These are phyloP conservation scores for Edolisoma coerulescens DNA, from an alignment of 2,113 vertebrate genomes.

Conservation along the genomic window DNA sequence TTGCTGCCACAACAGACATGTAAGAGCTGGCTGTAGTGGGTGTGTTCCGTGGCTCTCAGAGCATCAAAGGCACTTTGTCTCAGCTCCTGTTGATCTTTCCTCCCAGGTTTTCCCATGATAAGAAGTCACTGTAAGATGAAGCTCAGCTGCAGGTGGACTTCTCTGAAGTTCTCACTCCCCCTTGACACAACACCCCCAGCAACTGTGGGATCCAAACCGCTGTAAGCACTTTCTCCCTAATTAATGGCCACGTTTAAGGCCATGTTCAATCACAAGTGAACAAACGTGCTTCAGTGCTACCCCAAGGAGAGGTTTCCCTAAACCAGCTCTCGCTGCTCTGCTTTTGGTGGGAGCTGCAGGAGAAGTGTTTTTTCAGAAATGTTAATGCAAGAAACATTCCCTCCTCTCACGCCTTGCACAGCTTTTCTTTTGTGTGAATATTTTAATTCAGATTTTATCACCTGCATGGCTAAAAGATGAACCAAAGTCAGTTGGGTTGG, in stretches of 20 bases:
- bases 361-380: neutral
- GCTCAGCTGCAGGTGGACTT: neutral
- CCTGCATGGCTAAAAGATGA: neutral
- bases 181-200: neutral
- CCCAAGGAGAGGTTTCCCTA: neutral
- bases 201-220: neutral
- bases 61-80: neutral
- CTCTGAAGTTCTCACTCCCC: neutral
- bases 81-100: neutral
- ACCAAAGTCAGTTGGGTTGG: neutral
- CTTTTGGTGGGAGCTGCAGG: neutral
- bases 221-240: neutral
- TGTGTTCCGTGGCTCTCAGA: neutral
- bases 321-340: neutral
- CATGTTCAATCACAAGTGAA: neutral
- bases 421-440: neutral
- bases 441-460: neutral
- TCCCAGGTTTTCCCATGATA: neutral
- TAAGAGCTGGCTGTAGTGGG: neutral
- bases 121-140: neutral
- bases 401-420: neutral
- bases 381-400: neutral
- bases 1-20: rapidly evolving
- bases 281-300: rapidly evolving
- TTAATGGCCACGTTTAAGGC: neutral